phyloP scores from a whole-genome alignment of 2,113 vertebrate species.

The Upupa epops region DNA sequence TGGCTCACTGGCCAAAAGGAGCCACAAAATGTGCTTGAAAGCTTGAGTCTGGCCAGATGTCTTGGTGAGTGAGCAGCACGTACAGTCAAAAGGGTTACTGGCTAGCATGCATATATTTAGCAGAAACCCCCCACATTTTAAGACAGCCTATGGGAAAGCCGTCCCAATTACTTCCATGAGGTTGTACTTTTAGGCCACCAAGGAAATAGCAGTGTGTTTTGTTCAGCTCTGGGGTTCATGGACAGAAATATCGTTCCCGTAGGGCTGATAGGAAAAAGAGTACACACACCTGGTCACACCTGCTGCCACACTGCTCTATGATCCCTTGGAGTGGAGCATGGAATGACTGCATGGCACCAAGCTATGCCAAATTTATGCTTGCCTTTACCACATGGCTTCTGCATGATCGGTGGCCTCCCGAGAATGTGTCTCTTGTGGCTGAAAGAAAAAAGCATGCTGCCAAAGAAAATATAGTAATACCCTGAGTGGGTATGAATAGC shows the following conservation, averaged over 20 bases:
- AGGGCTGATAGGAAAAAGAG: neutral
- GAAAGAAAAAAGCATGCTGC: neutral
- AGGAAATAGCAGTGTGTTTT: neutral
- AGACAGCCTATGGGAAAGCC: neutral
- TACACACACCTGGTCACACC: neutral
- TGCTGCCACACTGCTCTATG: neutral
- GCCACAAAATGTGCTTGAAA: neutral
- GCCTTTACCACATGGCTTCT: neutral
- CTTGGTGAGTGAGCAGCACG: neutral
- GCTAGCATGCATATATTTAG: neutral
- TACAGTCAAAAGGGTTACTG: neutral
- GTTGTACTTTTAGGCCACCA: slow-evolving; percentile 7
- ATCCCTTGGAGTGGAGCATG: neutral
- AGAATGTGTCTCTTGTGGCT: slow-evolving; percentile 27
- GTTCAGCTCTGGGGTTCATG: neutral
- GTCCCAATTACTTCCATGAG: neutral
- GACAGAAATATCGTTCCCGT: neutral
- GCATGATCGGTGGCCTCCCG: slow-evolving; percentile 16
- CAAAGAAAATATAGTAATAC: slow-evolving; percentile 30
- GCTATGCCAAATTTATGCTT: neutral
- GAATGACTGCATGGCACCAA: neutral
- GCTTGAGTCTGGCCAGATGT: slow-evolving; percentile 27
- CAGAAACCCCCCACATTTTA: no score
- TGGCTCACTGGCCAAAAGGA: neutral
- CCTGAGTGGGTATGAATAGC: neutral